These are phyloP conservation scores for human DNA, from an alignment of 2,113 vertebrate genomes.

Conservation along the genomic window DNA sequence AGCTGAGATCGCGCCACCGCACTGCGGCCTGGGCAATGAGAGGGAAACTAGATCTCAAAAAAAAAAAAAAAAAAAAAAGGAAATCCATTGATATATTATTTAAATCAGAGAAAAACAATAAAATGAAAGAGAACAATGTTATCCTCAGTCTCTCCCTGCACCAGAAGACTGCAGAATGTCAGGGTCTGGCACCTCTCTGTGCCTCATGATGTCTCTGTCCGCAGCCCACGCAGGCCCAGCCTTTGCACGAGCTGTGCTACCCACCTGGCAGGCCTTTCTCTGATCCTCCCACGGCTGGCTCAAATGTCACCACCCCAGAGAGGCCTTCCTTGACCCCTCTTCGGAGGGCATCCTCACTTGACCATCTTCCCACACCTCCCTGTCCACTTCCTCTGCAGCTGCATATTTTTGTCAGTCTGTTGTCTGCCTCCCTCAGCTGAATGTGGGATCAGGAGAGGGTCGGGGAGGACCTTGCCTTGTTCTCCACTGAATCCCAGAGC, in stretches of 20 bases:
- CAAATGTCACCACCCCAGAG: background rate
- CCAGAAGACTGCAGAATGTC: background rate
- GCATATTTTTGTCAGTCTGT: background rate
- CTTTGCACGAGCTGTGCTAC: background rate
- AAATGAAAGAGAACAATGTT: background rate
- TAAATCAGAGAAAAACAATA: background rate
- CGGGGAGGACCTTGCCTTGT: background rate
- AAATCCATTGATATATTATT: background rate
- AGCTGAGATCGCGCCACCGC: too few species aligned
- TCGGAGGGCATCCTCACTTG: background rate
- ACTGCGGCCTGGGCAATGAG: too few species aligned
- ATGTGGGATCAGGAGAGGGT: too few species aligned
- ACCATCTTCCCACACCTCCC: background rate
- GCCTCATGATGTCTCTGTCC: fast-evolving
- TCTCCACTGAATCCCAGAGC: background rate
- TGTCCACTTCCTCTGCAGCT: background rate
- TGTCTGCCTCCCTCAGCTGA: background rate
- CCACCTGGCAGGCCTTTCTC: background rate
- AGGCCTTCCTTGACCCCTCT: background rate
- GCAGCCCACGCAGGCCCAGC: background rate
- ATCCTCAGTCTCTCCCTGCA: background rate
- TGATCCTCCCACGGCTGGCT: background rate
- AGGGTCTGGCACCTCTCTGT: background rate
- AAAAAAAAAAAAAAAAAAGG: too few species aligned
- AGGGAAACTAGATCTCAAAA: too few species aligned